phyloP scores from a whole-genome alignment of 2,797 vertebrate genomes.

The Gallinago stenura region DNA sequence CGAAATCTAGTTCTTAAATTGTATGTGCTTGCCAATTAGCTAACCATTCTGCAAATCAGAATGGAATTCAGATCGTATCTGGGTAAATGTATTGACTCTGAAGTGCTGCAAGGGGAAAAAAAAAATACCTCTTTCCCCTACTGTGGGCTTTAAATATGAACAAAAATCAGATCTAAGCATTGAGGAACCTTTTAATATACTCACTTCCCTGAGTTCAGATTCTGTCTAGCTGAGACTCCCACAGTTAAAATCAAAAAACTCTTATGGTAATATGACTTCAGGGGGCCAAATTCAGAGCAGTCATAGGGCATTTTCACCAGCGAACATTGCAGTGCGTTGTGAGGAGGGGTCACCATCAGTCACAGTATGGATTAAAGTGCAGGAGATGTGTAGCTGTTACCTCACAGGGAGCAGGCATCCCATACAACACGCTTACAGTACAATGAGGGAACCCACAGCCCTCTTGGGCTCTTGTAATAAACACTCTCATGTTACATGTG shows the following conservation, averaged over 20 bases:
- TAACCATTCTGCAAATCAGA: slow-evolving; percentile 61
- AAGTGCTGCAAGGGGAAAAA: slow-evolving; percentile 49
- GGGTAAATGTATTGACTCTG: slow-evolving; percentile 48
- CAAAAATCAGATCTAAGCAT: slow-evolving; percentile 47
- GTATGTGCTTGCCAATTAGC: slow-evolving; percentile 65
- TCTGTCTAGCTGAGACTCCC: not conserved
- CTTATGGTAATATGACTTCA: not conserved
- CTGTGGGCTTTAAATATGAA: slow-evolving; percentile 46
- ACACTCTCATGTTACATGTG: not conserved
- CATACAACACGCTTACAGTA: not conserved
- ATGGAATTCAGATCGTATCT: slow-evolving; percentile 68
- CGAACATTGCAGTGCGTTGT: not conserved
- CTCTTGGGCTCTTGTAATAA: not conserved
- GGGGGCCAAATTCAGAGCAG: not conserved
- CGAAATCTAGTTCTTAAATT: slow-evolving; percentile 53
- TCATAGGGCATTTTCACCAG: not conserved
- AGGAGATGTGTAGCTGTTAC: not conserved
- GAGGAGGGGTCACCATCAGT: slow-evolving; percentile 12
- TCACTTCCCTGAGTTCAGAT: not conserved
- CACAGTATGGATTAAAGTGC: slow-evolving; percentile 7
- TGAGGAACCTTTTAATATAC: slow-evolving; percentile 38
- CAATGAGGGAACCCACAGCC: not conserved
- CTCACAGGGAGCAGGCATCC: not conserved
- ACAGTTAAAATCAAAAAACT: slow-evolving; percentile 40
- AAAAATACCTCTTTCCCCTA: not conserved